Percentiles rank a stretch among this genome's conserved stretches.
These are phyloP conservation scores for Nomada fucata DNA, from an alignment of 2,888 invertebrate species.

Conservation along the genomic window DNA sequence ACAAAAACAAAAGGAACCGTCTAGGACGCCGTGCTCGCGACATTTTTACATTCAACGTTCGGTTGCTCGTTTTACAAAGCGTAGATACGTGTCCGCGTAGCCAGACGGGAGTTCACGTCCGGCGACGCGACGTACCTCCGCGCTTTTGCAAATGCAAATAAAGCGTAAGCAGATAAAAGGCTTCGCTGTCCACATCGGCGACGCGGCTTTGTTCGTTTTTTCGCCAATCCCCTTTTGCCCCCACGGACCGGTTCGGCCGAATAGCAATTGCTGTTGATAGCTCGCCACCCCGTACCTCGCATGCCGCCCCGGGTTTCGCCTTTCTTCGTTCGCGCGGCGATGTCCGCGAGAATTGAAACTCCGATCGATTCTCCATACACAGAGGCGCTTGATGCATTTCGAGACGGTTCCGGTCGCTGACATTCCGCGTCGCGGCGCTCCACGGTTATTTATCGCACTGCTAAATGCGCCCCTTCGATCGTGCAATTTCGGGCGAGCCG, in stretches of 20 bases:
- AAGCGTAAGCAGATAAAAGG: constrained; percentile 64
- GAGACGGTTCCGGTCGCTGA: not conserved
- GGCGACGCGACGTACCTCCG: constrained; percentile 14
- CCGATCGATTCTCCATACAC: constrained; percentile 1
- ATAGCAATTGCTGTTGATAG: constrained; percentile 15
- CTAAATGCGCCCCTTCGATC: no score
- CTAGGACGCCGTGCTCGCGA: constrained; percentile 9
- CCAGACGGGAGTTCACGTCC: constrained; percentile 34
- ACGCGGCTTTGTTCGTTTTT: constrained; percentile 31
- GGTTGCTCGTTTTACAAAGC: constrained; percentile 18
- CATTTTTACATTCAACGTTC: constrained; percentile 55
- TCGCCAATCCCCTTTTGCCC: not conserved
- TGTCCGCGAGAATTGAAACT: not conserved
- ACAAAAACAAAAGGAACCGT: constrained; percentile 53
- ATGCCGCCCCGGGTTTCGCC: not conserved
- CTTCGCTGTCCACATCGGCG: constrained; percentile 29
- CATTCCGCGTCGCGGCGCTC: no score
- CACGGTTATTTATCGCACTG: no score
- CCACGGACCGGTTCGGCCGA: constrained; percentile 15
- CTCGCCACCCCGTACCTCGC: not conserved
- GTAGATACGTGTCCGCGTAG: not conserved
- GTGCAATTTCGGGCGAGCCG: no score
- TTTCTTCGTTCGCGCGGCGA: constrained; percentile 7
- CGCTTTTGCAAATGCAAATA: constrained; percentile 58
- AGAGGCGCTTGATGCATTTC: not conserved